Percentiles rank a stretch among this genome's conserved stretches.
phyloP scores from a whole-genome alignment of 2,888 invertebrate genomes.

The Dusona sp. region DNA sequence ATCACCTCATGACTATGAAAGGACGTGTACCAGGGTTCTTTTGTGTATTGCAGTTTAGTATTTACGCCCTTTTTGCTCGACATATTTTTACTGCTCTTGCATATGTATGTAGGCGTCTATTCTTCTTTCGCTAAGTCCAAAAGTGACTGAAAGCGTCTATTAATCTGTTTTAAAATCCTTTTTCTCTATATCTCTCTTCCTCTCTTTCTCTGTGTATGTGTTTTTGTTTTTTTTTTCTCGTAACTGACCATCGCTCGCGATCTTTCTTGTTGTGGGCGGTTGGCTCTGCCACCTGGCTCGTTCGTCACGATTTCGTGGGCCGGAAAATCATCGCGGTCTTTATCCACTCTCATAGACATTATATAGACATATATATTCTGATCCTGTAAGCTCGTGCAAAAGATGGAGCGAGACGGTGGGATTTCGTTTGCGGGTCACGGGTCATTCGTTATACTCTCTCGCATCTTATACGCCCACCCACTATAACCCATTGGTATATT shows the following conservation, averaged over 20 bases:
- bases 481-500: constrained; percentile 21
- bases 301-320: constrained; percentile 64
- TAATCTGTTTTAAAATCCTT: constrained; percentile 54
- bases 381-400: constrained; percentile 9
- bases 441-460: constrained; percentile 66
- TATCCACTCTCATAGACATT: neutral
- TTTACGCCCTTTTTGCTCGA: constrained; percentile 1
- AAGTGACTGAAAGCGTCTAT: constrained; percentile 58
- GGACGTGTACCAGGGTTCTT: neutral
- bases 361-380: neutral
- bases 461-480: constrained; percentile 56
- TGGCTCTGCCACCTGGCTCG: constrained; percentile 61
- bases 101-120: constrained; percentile 2
- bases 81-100: neutral
- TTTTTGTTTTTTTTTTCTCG: neutral
- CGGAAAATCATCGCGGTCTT: constrained; percentile 23
- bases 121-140: constrained; percentile 32
- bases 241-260: neutral
- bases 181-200: neutral
- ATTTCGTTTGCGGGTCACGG: constrained; percentile 61
- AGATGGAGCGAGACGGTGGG: constrained; percentile 44
- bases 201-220: neutral
- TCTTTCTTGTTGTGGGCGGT: constrained; percentile 57
- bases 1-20: neutral
- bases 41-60: no score